Conservation (phyloP, 2,797 vertebrate species). For the Enteromius radiatus region DNA sequence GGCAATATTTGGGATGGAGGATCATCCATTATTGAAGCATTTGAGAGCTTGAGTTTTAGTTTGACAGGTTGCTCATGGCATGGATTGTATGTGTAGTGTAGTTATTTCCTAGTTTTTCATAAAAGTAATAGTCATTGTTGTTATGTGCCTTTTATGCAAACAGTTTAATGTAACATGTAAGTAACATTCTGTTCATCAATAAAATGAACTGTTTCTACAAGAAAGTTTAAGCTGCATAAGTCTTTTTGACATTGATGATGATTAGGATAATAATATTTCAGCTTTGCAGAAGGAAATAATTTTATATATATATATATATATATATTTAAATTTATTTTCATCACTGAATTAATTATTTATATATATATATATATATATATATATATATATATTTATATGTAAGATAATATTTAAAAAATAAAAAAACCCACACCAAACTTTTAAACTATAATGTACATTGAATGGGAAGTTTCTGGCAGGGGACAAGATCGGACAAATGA, state of each 20-base stretch:
- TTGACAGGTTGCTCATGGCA: not conserved
- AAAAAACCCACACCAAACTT: not conserved
- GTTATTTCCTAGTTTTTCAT: not conserved
- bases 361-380: no score
- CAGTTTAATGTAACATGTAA: not conserved
- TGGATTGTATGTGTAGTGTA: not conserved
- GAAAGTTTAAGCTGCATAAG: not conserved
- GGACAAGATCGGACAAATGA: not conserved
- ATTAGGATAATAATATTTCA: no score
- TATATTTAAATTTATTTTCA: not conserved
- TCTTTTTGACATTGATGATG: not conserved
- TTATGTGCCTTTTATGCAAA: not conserved
- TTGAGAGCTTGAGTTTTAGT: not conserved
- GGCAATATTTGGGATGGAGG: conserved; percentile 8
- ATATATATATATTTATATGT: no score
- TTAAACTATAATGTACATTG: no score
- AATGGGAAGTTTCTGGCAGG: no score
- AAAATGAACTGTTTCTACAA: no score
- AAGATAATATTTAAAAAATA: no score
- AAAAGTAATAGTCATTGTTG: not conserved
- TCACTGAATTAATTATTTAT: no score
- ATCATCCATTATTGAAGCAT: conserved; percentile 6
- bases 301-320: not conserved
- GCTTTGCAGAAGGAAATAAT: not conserved
- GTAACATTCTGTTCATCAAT: not conserved